These are phyloP conservation scores for Metellina segmentata DNA, from an alignment of 2,888 invertebrate genomes.

Conservation along the genomic window DNA sequence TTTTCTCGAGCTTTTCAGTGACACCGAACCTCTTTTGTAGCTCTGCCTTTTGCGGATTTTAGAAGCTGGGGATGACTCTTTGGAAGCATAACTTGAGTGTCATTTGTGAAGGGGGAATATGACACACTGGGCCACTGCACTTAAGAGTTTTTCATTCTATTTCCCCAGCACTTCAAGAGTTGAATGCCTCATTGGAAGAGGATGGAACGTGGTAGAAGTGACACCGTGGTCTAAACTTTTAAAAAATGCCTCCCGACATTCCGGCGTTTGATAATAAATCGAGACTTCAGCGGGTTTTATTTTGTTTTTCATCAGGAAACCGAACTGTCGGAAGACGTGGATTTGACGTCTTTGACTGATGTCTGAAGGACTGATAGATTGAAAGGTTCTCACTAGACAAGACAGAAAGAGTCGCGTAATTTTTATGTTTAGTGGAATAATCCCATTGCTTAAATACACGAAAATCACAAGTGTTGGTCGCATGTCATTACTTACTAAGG, in stretches of 20 bases:
- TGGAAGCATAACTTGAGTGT: slow-evolving; percentile 31
- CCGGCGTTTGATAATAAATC: not conserved
- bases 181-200: not conserved
- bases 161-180: not conserved
- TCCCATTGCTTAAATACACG: too few relatives aligned
- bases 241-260: not conserved
- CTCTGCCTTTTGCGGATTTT: slow-evolving; percentile 3
- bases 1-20: slow-evolving; percentile 25
- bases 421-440: too few relatives aligned
- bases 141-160: slow-evolving; percentile 3
- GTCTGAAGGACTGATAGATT: not conserved
- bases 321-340: not conserved
- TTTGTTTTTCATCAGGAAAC: not conserved
- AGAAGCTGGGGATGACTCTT: slow-evolving; percentile 9
- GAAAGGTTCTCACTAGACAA: not conserved
- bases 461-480: too few relatives aligned
- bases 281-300: not conserved
- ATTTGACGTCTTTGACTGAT: not conserved
- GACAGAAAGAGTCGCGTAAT: too few relatives aligned
- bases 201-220: not conserved
- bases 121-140: slow-evolving; percentile 19
- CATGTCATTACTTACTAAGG: too few relatives aligned
- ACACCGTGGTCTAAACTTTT: not conserved
- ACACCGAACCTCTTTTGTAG: slow-evolving; percentile 34
- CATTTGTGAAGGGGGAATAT: slow-evolving; percentile 52